Evolutionary conservation across 1,140 invertebrate species (phyloP).

Genomic region (Sweltsa coloradensis): DNA sequence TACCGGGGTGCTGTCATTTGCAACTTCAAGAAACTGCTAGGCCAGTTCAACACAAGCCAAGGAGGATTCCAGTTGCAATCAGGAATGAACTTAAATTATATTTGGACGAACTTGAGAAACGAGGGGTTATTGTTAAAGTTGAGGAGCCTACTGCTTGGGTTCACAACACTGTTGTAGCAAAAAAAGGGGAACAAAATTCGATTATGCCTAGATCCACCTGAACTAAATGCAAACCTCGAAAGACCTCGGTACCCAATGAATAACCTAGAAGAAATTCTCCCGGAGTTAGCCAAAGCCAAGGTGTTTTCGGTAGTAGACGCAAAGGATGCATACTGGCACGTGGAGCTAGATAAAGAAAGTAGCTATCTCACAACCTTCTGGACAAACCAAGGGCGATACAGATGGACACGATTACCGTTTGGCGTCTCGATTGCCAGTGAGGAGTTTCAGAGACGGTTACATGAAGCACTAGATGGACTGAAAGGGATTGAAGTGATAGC

Average conservation of each 20-base stretch:
- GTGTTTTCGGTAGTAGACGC: constrained; percentile 13
- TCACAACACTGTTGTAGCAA: constrained; percentile 25
- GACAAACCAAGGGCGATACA: constrained; percentile 31
- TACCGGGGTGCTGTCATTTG: no score
- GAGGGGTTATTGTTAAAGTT: constrained; percentile 22
- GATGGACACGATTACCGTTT: constrained; percentile 29
- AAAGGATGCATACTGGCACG: constrained; percentile 28
- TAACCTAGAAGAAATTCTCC: constrained; percentile 29
- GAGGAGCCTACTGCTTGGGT: constrained; percentile 27
- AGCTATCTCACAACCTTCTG: constrained; percentile 31
- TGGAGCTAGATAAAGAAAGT: constrained; percentile 26
- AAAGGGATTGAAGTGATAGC: constrained; percentile 23
- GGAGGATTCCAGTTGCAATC: no score
- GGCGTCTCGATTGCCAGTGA: constrained; percentile 27
- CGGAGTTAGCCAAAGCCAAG: constrained; percentile 24
- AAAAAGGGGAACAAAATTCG: constrained; percentile 26
- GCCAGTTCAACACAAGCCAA: no score
- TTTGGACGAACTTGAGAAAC: constrained; percentile 19
- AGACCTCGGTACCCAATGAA: constrained; percentile 28
- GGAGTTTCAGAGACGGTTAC: constrained; percentile 16
- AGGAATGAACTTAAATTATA: no score
- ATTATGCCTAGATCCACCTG: constrained; percentile 28
- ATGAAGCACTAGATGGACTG: constrained; percentile 20
- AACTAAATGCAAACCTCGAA: constrained; percentile 27
- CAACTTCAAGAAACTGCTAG: no score